Evolutionary conservation across 2,888 invertebrate species (phyloP).

Genomic region (Capitulum mitella): DNA sequence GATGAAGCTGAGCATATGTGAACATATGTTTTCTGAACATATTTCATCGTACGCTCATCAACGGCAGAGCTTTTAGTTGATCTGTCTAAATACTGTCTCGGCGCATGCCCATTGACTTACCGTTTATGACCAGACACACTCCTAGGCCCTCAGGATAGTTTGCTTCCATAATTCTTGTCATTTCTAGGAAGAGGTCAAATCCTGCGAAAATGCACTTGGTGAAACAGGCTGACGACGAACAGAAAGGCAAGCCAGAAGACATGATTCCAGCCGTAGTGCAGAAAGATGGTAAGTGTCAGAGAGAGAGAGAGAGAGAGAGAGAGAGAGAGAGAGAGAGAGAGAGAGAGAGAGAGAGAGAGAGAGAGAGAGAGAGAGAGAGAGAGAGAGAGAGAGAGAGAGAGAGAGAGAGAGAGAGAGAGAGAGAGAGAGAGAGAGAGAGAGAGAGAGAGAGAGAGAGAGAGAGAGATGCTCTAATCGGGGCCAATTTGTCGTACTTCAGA

Average conservation of each 20-base stretch:
- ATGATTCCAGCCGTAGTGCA: too few species aligned
- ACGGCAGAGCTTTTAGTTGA: too few species aligned
- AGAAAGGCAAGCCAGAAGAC: too few species aligned
- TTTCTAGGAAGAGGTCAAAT: conserved; percentile 67
- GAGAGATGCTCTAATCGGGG: too few species aligned
- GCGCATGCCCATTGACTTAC: conserved; percentile 47
- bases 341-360: not conserved
- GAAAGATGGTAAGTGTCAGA: too few species aligned
- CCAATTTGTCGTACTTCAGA: too few species aligned
- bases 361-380: not conserved
- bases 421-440: conserved; percentile 20
- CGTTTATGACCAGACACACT: conserved; percentile 76
- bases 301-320: not conserved
- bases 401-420: conserved; percentile 22
- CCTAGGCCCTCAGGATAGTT: conserved; percentile 89
- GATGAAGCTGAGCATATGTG: too few species aligned
- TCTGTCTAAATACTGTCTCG: too few species aligned
- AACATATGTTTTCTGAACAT: too few species aligned
- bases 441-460: not conserved
- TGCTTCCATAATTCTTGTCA: conserved; percentile 79
- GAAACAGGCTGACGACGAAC: too few species aligned
- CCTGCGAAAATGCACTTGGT: conserved; percentile 49
- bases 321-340: not conserved
- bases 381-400: not conserved
- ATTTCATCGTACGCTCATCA: too few species aligned